phyloP scores from a whole-genome alignment of 2,888 invertebrate species.

The Lasioglossum lativentre region DNA sequence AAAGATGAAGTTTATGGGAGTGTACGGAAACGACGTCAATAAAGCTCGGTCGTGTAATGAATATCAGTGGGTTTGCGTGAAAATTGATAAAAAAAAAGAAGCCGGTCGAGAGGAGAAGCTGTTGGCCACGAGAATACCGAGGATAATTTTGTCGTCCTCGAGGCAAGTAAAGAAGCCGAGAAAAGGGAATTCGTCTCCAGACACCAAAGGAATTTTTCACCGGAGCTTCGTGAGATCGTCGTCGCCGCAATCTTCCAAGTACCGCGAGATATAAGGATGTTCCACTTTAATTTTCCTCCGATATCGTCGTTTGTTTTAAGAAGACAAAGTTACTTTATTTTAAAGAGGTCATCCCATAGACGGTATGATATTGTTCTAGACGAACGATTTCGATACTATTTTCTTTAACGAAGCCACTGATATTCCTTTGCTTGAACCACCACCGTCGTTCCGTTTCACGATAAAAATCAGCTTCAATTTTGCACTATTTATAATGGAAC shows the following conservation, averaged over 20 bases:
- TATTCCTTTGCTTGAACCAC: neutral
- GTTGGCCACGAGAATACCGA: neutral
- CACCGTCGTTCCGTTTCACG: neutral
- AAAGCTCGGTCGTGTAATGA: conserved; percentile 11
- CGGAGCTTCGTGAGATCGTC: conserved; percentile 39
- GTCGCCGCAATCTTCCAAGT: conserved; percentile 69
- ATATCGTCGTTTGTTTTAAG: conserved; percentile 1
- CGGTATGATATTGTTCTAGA: neutral
- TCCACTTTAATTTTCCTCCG: conserved; percentile 17
- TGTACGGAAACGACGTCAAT: neutral
- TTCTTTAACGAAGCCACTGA: neutral
- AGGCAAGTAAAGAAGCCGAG: conserved; percentile 20
- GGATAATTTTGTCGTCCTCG: conserved; percentile 42
- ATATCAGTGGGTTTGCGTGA: conserved; percentile 1
- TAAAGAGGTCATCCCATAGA: conserved; percentile 1
- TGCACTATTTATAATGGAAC: neutral
- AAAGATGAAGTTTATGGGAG: no score
- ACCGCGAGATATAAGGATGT: conserved; percentile 65
- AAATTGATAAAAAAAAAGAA: conserved; percentile 4
- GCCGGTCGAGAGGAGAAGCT: neutral
- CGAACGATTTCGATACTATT: conserved; percentile 8
- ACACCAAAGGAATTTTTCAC: conserved; percentile 38
- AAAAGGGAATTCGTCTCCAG: conserved; percentile 29
- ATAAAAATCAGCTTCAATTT: neutral
- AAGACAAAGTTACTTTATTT: conserved; percentile 6